These are phyloP conservation scores for Pachymerium ferrugineum DNA, from an alignment of 2,888 invertebrate genomes.

Conservation along the genomic window DNA sequence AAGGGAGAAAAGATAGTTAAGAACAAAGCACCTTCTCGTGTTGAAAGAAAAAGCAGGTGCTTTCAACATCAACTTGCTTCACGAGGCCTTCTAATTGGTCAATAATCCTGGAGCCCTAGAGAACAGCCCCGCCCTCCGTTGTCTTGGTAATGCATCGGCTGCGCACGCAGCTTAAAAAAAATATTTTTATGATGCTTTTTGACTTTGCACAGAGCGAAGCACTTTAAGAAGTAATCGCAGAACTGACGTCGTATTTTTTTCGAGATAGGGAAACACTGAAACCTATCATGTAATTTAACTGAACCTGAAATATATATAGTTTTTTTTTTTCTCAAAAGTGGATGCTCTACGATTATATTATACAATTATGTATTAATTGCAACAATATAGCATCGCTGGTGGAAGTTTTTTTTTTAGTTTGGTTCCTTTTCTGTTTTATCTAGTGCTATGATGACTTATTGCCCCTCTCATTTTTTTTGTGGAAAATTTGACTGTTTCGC, in stretches of 20 bases:
- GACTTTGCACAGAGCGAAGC: not conserved
- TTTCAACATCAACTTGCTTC: conserved; percentile 3
- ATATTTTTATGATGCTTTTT: not conserved
- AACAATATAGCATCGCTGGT: no score
- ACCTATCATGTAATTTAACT: no score
- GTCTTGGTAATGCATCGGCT: not conserved
- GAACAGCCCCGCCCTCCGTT: not conserved
- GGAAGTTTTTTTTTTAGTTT: no score
- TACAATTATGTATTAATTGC: no score
- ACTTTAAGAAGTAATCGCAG: not conserved
- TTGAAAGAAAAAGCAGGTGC: not conserved
- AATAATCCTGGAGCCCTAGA: not conserved
- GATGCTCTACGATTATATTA: no score
- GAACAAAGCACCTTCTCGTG: conserved; percentile 3
- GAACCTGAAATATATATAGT: no score
- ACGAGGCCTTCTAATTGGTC: not conserved
- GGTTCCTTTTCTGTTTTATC: no score
- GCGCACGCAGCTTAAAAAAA: not conserved
- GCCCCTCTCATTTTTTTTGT: no score
- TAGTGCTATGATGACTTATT: no score
- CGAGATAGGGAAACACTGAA: not conserved
- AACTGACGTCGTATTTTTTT: not conserved
- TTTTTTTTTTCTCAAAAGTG: no score
- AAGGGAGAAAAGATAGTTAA: not conserved
- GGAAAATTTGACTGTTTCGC: no score